Evolutionary conservation across 2,797 vertebrate species (phyloP), one percentile per base, ranked within the genome.

Genomic region (Kryptopterus vitreolus): DNA sequence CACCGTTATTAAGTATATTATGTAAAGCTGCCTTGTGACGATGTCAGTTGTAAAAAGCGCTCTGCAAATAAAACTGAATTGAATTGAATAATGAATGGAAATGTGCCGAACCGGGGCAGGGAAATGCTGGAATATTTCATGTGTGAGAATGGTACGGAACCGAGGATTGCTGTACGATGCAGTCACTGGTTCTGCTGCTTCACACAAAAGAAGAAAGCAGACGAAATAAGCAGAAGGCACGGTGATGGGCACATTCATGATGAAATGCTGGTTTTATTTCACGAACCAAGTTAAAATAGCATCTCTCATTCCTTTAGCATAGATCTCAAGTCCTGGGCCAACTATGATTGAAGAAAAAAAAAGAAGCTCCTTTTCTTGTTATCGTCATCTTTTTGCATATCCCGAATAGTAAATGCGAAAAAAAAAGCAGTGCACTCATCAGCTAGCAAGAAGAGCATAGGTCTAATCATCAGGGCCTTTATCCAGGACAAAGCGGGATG

Each of bases 181-280:
- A 69, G 73, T 70, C 74, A 38, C 52, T 20, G 76, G 85, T 87
- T 83, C 80, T 59, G 76, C 77, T 86, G 87, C 85, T 86, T 86
- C 84, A 90, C 80, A 87, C 83, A 35, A 82, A 88, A 35, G 85
- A 82, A 86, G n/a, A 85, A 81, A 82, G 79, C 35, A 84, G 82
- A 73, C 87, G 85, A 91, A 93, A 92, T 87, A 91, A 92, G 85
- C 22, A 13, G 33, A 35, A 43, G 35, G n/a, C 10, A 24, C 38
- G 35, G 22, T 5, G 12, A 66, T 63, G 88, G 83, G 80, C 53
- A 71, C 78, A 82, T 88, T 89, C 78, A 80, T 74, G 63, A 81
- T 57, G 29, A 59, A 50, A 78, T 84, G 86, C 83, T 90, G 89
- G 85, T 90, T 92, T 91, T 89, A 78, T 83, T 86, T 88, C 72